A percentile compares a stretch with the other conserved stretches of the same genome.
Conservation (phyloP, 2,797 vertebrate species). For the Etheostoma perlongum region DNA sequence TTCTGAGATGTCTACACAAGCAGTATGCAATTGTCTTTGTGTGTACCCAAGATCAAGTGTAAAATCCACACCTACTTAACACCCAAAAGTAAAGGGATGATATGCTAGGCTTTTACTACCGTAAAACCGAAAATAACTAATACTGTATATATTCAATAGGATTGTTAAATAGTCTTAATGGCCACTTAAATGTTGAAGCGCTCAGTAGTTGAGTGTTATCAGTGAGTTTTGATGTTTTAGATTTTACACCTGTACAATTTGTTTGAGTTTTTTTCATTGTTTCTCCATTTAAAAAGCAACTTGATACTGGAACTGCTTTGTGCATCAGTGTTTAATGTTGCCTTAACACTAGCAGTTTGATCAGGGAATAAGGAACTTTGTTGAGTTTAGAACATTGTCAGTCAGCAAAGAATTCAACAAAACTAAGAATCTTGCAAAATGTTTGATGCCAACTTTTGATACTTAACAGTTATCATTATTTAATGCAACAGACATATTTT, state of each 20-base stretch:
- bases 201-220: conserved; percentile 1
- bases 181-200: neutral
- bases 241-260: neutral
- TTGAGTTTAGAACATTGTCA: neutral
- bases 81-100: conserved; percentile 3
- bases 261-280: neutral
- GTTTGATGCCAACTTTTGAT: neutral
- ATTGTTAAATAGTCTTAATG: conserved; percentile 1
- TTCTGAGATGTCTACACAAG: conserved; percentile 8
- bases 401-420: neutral
- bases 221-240: neutral
- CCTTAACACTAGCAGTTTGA: neutral
- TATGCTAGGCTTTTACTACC: conserved; percentile 14
- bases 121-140: conserved; percentile 15
- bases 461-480: too few relatives aligned
- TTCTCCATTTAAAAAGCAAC: neutral
- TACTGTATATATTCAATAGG: neutral
- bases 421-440: neutral
- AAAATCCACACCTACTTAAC: conserved; percentile 28
- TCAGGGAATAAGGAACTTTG: neutral
- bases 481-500: too few relatives aligned
- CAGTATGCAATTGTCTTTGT: neutral
- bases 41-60: conserved; percentile 1
- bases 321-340: neutral
- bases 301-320: neutral